Evolutionary conservation across 2,888 invertebrate species (phyloP), one percentile per base, ranked within the genome.

Genomic region (Papilio protenor): DNA sequence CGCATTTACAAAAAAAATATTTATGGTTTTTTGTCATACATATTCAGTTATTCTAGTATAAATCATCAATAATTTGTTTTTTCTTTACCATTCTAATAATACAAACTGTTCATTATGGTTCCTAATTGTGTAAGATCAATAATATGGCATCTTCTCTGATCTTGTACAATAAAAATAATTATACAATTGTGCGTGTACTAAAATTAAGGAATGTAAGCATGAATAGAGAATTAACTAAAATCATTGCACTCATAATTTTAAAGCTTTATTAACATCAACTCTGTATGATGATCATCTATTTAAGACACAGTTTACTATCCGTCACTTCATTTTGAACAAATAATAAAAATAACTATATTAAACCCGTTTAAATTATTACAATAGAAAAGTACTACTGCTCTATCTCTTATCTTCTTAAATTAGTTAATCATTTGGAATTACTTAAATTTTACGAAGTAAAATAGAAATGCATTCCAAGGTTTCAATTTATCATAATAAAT

Each of bases 191-290:
- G 40, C 1, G n/a, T 66, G n/a, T 40, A 10, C 23, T 16, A 18
- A 11, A 66, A 66, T 66, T 40, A 66, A 66, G n/a, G n/a, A 14
- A 59, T 64, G 64, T 61, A 3, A 64, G 66, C 66, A 45, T 69
- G 45, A 10, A 45, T 69, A 69, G 40, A 66, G n/a, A n/a, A 45
- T 69, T 14, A 21, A 69, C n/a, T 45, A 45, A 69, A 12, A 45
- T 23, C 14, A 45, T 40, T 69, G 66, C 66, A 69, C 12, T 45
- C 66, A 40, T 66, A 45, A 69, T 40, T n/a, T 69, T 18, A n/a
- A 21, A 14, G 45, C n/a, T 69, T 45, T 69, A 69, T 14, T 69
- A 69, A 69, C 21, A 21, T 40, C 5, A 27, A 8, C 33, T 61
- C 16, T 61, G 8, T 40, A 40, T 33, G 6, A 6, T 4, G 14